Conservation (phyloP, 2,113 vertebrate genomes). For the Boulengeromyrus knoepffleri region DNA sequence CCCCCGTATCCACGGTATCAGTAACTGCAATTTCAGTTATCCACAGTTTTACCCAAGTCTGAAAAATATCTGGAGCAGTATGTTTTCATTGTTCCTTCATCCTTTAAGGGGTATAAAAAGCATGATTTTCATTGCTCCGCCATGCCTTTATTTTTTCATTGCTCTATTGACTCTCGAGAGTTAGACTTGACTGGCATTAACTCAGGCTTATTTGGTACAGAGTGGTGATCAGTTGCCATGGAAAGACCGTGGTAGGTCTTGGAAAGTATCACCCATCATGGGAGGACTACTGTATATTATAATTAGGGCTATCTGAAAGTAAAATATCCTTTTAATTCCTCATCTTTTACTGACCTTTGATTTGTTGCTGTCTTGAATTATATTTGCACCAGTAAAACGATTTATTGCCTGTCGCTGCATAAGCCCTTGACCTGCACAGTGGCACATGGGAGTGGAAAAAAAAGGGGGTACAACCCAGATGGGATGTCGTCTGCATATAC, state of each 20-base stretch:
- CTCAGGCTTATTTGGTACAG: too few species aligned
- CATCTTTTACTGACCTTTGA: background rate
- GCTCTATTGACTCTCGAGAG: background rate
- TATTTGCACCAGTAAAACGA: background rate
- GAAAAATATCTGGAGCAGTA: background rate
- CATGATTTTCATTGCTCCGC: background rate
- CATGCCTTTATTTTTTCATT: background rate
- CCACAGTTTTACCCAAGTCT: background rate
- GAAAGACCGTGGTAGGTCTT: background rate
- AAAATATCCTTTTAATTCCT: background rate
- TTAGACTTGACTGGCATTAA: background rate
- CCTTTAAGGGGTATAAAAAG: background rate
- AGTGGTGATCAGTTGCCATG: too few species aligned
- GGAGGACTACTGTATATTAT: background rate
- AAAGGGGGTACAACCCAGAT: background rate
- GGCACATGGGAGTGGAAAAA: background rate
- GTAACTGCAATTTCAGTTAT: background rate
- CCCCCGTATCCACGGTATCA: background rate
- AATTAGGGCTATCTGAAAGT: background rate
- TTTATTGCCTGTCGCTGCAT: background rate
- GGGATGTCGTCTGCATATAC: background rate
- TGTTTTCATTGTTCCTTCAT: background rate
- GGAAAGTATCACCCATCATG: background rate
- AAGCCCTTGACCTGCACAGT: background rate
- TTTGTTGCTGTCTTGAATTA: background rate